phyloP scores from a whole-genome alignment of 2,113 vertebrate genomes.

The Catharus fuscescens region DNA sequence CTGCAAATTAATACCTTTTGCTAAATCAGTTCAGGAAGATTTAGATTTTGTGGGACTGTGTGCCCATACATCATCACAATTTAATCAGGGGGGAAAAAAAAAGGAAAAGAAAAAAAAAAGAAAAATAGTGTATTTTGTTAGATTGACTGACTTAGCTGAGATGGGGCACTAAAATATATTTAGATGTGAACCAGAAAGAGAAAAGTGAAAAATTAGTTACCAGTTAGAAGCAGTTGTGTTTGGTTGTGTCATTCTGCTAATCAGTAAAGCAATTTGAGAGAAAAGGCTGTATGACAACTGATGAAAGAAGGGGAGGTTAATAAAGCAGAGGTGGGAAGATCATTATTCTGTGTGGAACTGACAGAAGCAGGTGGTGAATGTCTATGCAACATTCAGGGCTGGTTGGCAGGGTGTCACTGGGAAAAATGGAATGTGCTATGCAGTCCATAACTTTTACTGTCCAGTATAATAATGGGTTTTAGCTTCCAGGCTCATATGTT shows the following conservation, averaged over 20 bases:
- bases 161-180: not conserved
- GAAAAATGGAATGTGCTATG: constrained; percentile 9
- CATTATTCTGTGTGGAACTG: not conserved
- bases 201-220: not conserved
- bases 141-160: not conserved
- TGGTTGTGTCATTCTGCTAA: not conserved
- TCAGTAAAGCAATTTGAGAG: not conserved
- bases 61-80: not conserved
- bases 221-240: not conserved
- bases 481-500: constrained; percentile 7
- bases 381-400: not conserved
- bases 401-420: not conserved
- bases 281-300: not conserved
- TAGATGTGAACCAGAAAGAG: not conserved
- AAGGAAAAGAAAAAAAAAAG: too few species aligned
- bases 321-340: not conserved
- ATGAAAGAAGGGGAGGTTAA: not conserved
- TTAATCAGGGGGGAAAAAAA: not conserved
- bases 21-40: not conserved
- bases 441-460: constrained; percentile 45
- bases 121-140: not conserved
- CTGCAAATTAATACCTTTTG: not conserved
- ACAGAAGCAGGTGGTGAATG: not conserved
- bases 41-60: not conserved
- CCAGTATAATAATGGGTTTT: constrained; percentile 7